phyloP scores from a whole-genome alignment of 2,113 vertebrate genomes.

The Amphiprion percula region DNA sequence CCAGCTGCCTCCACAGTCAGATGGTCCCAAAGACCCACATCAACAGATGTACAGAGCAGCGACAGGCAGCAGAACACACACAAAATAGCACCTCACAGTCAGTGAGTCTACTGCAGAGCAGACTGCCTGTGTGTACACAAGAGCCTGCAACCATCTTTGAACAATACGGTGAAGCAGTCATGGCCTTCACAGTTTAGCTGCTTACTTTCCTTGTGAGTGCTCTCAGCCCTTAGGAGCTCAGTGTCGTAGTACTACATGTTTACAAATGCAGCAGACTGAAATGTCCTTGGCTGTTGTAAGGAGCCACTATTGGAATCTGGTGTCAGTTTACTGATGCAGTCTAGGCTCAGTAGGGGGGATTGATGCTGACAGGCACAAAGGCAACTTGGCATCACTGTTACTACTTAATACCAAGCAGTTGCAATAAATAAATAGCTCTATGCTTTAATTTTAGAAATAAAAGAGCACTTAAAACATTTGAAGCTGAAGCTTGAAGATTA shows the following conservation, averaged over 20 bases:
- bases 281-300: slow-evolving; percentile 79
- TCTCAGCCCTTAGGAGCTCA: slow-evolving; percentile 51
- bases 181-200: not conserved
- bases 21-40: slow-evolving; percentile 73
- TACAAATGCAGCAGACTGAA: slow-evolving; percentile 71
- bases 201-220: slow-evolving; percentile 5
- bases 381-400: slow-evolving; percentile 48
- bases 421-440: slow-evolving; percentile 12
- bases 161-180: slow-evolving; percentile 1
- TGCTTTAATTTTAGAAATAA: not conserved
- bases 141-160: slow-evolving; percentile 2
- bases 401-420: slow-evolving; percentile 12
- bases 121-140: slow-evolving; percentile 13
- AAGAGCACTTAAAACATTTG: not conserved
- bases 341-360: slow-evolving; percentile 52
- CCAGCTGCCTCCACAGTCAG: slow-evolving; percentile 77
- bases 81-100: slow-evolving; percentile 44
- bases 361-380: slow-evolving; percentile 56
- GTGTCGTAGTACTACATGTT: slow-evolving; percentile 73
- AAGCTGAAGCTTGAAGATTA: not conserved
- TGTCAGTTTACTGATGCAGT: slow-evolving; percentile 83
- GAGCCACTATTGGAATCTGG: slow-evolving; percentile 80
- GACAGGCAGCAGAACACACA: slow-evolving; percentile 45
- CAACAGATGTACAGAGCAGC: slow-evolving; percentile 73
- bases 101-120: not conserved